Evolutionary conservation across 1,140 invertebrate species (phyloP).

Genomic region (Atta texana): DNA sequence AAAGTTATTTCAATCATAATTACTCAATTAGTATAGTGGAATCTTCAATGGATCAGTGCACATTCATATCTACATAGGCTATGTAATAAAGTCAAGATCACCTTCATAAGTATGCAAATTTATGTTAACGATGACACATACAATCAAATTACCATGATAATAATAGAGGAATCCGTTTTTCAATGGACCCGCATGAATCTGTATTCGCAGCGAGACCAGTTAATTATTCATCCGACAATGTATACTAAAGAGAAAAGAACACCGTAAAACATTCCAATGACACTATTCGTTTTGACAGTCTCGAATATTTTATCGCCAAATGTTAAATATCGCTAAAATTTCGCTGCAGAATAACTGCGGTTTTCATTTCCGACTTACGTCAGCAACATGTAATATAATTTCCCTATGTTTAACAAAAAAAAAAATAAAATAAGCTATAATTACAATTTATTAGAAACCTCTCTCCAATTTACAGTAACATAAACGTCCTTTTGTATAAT

Average conservation of each 20-base stretch:
- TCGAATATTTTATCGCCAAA: background rate
- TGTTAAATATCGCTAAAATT: background rate
- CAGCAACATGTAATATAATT: background rate
- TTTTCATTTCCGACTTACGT: background rate
- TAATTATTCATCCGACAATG: slow-evolving; percentile 15
- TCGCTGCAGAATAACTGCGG: background rate
- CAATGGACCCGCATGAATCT: background rate
- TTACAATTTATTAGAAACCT: background rate
- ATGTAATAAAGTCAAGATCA: slow-evolving; percentile 23
- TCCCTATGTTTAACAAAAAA: background rate
- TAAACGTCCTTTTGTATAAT: background rate
- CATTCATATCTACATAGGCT: slow-evolving; percentile 1
- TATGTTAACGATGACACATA: slow-evolving; percentile 42
- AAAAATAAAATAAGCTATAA: background rate
- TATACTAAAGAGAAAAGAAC: background rate
- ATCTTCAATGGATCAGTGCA: slow-evolving; percentile 23
- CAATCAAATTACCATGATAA: slow-evolving; percentile 53
- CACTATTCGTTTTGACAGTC: background rate
- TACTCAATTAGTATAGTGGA: background rate
- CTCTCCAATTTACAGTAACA: background rate
- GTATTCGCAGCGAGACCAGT: background rate
- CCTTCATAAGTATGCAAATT: slow-evolving; percentile 50
- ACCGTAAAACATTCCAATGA: background rate
- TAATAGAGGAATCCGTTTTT: slow-evolving; percentile 37
- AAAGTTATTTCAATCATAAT: slow-evolving; percentile 18